A percentile compares a stretch with the other conserved stretches of the same genome.
These are phyloP conservation scores for Chelon auratus DNA, from an alignment of 2,797 vertebrate species.

Conservation along the genomic window DNA sequence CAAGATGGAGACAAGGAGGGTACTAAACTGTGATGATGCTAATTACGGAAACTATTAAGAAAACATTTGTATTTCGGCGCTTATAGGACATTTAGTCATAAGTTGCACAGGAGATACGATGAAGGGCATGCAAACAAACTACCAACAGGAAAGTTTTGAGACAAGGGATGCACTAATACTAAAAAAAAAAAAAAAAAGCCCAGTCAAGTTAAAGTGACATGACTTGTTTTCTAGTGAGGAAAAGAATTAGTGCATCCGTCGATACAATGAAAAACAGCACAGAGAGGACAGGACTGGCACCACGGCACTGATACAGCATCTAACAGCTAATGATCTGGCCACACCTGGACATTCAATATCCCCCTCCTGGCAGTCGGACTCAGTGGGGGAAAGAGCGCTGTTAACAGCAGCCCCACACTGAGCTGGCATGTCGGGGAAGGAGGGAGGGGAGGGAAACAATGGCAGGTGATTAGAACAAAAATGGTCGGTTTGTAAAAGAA, in stretches of 20 bases:
- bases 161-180: conserved; percentile 35
- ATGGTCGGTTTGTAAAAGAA: neutral
- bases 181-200: neutral
- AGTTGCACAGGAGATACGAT: conserved; percentile 2
- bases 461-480: conserved; percentile 45
- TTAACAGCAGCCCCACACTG: conserved; percentile 71
- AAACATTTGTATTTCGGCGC: neutral
- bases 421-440: conserved; percentile 70
- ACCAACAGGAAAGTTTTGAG: neutral
- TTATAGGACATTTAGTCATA: conserved; percentile 5
- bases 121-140: conserved; percentile 8
- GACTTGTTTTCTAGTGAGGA: neutral
- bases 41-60: conserved; percentile 1
- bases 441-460: conserved; percentile 34
- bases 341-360: conserved; percentile 86
- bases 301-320: conserved; percentile 52
- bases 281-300: conserved; percentile 38
- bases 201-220: neutral
- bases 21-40: neutral
- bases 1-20: neutral
- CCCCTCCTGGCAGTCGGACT: conserved; percentile 74
- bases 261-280: conserved; percentile 32
- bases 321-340: conserved; percentile 57
- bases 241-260: conserved; percentile 31
- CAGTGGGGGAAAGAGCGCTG: conserved; percentile 69